These are phyloP conservation scores for Etheostoma cragini DNA, from an alignment of 2,113 vertebrate species.

Conservation along the genomic window DNA sequence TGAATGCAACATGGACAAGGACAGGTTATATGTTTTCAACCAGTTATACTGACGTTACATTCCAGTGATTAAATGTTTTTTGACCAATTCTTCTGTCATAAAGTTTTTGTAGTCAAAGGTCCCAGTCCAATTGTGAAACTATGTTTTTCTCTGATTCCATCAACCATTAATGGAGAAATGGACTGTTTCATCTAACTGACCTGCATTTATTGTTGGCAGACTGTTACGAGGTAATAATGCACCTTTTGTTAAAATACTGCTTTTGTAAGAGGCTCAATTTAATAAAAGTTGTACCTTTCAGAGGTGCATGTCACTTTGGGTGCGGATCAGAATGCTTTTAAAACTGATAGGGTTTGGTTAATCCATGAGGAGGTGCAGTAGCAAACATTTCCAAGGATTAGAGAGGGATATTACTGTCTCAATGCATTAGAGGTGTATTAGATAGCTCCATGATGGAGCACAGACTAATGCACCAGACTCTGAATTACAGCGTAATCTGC, in stretches of 20 bases:
- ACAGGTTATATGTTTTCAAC: background rate
- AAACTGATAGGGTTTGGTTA: slow-evolving; percentile 76
- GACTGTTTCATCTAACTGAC: slow-evolving; percentile 30
- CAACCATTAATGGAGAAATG: background rate
- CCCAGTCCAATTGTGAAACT: background rate
- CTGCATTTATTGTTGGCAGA: background rate
- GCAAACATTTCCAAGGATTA: slow-evolving; percentile 80
- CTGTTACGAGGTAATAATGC: slow-evolving; percentile 20
- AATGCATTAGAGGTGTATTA: slow-evolving; percentile 83
- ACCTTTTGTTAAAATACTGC: slow-evolving; percentile 8
- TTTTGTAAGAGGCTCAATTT: slow-evolving; percentile 40
- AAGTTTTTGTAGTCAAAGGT: background rate
- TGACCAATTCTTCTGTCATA: background rate
- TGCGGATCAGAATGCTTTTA: slow-evolving; percentile 78
- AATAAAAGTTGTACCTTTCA: slow-evolving; percentile 58
- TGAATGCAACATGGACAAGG: background rate
- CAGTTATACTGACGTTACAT: background rate
- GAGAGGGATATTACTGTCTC: slow-evolving; percentile 72
- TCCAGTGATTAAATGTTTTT: background rate
- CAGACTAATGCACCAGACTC: slow-evolving; percentile 76
- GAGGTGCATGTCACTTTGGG: slow-evolving; percentile 56
- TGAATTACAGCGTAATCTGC: slow-evolving; percentile 78
- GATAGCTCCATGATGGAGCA: slow-evolving; percentile 75
- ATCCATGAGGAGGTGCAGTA: slow-evolving; percentile 69
- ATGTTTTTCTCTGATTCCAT: background rate